Evolutionary conservation across 2,888 invertebrate genomes (phyloP).

Genomic region (Drosophila nigricruria): DNA sequence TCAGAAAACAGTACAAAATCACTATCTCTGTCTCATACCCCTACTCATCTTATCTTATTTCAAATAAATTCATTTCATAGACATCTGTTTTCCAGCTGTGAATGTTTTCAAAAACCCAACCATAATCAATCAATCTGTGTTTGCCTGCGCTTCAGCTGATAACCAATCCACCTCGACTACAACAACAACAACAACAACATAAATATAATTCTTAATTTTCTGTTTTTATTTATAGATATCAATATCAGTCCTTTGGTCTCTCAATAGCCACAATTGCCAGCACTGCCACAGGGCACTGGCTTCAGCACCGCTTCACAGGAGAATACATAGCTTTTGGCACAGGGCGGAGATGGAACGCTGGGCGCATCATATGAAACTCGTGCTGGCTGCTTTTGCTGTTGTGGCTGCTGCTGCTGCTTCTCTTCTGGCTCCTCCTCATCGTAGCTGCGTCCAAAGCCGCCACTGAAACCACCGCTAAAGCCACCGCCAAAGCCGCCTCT

Average conservation of each 20-base stretch:
- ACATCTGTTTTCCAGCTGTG: constrained; percentile 4
- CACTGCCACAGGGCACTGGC: constrained; percentile 60
- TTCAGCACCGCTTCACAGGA: constrained; percentile 71
- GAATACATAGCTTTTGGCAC: constrained; percentile 69
- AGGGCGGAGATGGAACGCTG: constrained; percentile 54
- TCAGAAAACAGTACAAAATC: background rate
- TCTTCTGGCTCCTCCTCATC: constrained; percentile 11
- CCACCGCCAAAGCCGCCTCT: constrained; percentile 24
- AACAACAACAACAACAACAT: background rate
- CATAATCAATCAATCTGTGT: constrained; percentile 13
- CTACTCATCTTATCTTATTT: background rate
- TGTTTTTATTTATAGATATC: constrained; percentile 38
- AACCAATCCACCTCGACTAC: background rate
- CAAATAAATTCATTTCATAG: background rate
- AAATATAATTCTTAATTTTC: constrained; percentile 3
- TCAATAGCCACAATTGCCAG: constrained; percentile 43
- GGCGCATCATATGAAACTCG: constrained; percentile 8
- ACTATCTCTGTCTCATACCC: background rate
- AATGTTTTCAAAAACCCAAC: background rate
- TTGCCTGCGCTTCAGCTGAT: background rate
- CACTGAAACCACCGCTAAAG: constrained; percentile 19
- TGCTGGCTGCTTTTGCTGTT: background rate
- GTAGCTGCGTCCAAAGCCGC: constrained; percentile 52
- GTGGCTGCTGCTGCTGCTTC: background rate
- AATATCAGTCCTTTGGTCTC: constrained; percentile 48